Percentiles rank a stretch among this genome's conserved stretches.
phyloP scores from a whole-genome alignment of 2,113 vertebrate genomes.

The Proterorhinus semilunaris region DNA sequence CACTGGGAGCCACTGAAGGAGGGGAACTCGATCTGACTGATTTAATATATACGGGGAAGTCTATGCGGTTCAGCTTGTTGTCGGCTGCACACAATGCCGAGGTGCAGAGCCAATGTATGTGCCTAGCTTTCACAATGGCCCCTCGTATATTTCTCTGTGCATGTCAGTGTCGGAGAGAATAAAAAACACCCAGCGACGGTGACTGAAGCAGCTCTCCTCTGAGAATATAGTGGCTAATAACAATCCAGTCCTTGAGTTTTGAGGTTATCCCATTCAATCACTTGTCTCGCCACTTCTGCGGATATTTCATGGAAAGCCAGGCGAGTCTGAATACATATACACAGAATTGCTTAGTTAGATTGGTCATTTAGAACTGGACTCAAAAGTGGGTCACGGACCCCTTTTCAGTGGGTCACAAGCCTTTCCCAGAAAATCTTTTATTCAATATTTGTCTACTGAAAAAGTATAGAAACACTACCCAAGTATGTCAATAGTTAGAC shows the following conservation, averaged over 20 bases:
- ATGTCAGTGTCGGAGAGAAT: slow-evolving; percentile 35
- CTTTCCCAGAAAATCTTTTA: too few species aligned
- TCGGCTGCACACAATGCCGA: slow-evolving; percentile 32
- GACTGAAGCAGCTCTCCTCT: slow-evolving; percentile 48
- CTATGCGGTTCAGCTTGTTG: slow-evolving; percentile 25
- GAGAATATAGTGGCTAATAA: slow-evolving; percentile 58
- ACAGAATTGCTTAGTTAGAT: too few species aligned
- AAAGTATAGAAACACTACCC: too few species aligned
- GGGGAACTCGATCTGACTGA: slow-evolving; percentile 11
- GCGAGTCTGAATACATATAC: not conserved
- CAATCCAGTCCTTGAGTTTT: slow-evolving; percentile 64
- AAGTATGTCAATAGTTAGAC: too few species aligned
- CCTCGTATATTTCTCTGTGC: slow-evolving; percentile 44
- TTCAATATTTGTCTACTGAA: too few species aligned
- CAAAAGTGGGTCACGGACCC: too few species aligned
- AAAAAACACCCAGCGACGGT: slow-evolving; percentile 53
- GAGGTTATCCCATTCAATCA: slow-evolving; percentile 69
- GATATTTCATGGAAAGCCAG: slow-evolving; percentile 45
- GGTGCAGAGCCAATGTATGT: slow-evolving; percentile 25
- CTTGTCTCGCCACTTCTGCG: slow-evolving; percentile 48
- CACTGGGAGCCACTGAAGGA: slow-evolving; percentile 14
- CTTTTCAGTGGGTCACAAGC: too few species aligned
- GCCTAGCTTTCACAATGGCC: slow-evolving; percentile 41
- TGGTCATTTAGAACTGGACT: too few species aligned
- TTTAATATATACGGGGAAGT: slow-evolving; percentile 32